These are phyloP conservation scores for Hydraecia micacea DNA, from an alignment of 2,888 invertebrate species.

Conservation along the genomic window DNA sequence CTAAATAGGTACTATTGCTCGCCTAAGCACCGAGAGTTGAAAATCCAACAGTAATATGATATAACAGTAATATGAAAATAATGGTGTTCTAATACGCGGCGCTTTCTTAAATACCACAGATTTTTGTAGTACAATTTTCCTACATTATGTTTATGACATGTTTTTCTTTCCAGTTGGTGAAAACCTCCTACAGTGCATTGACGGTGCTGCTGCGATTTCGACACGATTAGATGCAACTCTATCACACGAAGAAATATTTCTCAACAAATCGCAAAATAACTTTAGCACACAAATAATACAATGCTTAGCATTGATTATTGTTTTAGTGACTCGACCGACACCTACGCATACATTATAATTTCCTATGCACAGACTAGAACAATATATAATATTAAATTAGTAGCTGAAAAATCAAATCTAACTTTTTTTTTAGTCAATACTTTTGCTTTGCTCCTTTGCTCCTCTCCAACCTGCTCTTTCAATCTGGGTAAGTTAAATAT, in stretches of 20 bases:
- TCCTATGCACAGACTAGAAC: neutral
- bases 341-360: neutral
- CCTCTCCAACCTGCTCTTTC: neutral
- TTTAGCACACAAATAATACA: neutral
- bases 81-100: neutral
- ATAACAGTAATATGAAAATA: too few relatives aligned
- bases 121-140: neutral
- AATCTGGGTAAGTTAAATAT: neutral
- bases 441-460: neutral
- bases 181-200: constrained; percentile 85
- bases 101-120: neutral
- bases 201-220: constrained; percentile 82
- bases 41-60: neutral
- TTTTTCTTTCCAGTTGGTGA: constrained; percentile 81
- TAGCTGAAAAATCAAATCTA: neutral
- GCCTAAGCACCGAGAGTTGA: neutral
- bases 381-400: too few relatives aligned
- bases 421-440: neutral
- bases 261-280: neutral
- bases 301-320: neutral
- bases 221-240: constrained; percentile 44
- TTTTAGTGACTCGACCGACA: too few relatives aligned
- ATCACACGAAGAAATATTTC: neutral
- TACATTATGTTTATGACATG: neutral
- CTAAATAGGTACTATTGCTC: neutral